Evolutionary conservation across 2,797 vertebrate genomes (phyloP).

Genomic region (Odontamblyopus rebecca): DNA sequence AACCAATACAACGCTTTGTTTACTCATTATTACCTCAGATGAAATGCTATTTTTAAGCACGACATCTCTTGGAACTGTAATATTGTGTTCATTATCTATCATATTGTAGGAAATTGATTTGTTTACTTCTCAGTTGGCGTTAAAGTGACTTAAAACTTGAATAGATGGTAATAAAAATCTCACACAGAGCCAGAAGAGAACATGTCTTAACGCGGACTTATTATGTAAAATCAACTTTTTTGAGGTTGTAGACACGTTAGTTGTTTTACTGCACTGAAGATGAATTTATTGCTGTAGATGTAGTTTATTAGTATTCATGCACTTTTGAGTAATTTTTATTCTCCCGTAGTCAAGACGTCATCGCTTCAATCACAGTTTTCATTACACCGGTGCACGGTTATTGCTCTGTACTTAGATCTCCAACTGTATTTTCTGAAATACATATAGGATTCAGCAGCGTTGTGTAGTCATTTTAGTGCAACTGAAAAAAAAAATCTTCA

Average conservation of each 20-base stretch:
- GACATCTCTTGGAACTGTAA: background rate
- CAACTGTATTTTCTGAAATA: too few species aligned
- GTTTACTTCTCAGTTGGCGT: background rate
- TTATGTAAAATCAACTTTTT: too few species aligned
- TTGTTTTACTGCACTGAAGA: background rate
- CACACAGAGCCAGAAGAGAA: background rate
- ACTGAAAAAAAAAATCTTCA: too few species aligned
- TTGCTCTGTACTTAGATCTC: too few species aligned
- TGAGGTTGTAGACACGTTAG: too few species aligned
- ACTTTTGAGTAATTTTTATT: too few species aligned
- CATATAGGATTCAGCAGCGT: too few species aligned
- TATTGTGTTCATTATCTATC: background rate
- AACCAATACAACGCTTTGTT: background rate
- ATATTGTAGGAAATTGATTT: background rate
- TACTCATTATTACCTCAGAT: background rate
- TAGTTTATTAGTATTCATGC: too few species aligned
- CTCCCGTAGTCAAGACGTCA: background rate
- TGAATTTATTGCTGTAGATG: too few species aligned
- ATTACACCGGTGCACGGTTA: too few species aligned
- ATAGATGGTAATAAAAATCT: conserved; percentile 17
- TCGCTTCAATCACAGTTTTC: background rate
- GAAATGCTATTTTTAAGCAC: background rate
- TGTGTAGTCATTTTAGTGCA: too few species aligned
- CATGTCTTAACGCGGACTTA: background rate
- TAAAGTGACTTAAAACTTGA: conserved; percentile 6